phyloP scores from a whole-genome alignment of 2,113 vertebrate genomes.

The Otocyon megalotis region DNA sequence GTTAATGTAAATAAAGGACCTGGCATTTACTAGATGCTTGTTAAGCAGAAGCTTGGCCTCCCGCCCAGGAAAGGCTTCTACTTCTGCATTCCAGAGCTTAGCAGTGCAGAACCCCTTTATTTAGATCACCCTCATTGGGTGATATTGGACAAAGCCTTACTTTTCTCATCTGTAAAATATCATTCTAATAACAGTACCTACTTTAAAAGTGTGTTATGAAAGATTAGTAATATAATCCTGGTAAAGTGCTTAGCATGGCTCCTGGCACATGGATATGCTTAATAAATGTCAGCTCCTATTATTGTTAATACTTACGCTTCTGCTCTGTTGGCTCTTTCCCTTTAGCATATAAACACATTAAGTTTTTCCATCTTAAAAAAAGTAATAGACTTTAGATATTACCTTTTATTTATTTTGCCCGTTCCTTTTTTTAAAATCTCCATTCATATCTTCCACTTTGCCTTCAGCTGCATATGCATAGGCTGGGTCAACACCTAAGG shows the following conservation, averaged over 20 bases:
- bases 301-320: background rate
- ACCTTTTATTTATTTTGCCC: background rate
- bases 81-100: background rate
- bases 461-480: background rate
- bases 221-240: background rate
- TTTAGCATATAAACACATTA: constrained; percentile 62
- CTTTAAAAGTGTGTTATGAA: constrained; percentile 27
- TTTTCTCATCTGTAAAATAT: constrained; percentile 46
- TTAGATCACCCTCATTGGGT: background rate
- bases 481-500: background rate
- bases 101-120: background rate
- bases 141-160: background rate
- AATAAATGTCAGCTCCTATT: background rate
- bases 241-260: background rate
- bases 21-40: background rate
- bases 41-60: background rate
- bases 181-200: background rate
- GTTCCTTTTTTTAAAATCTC: background rate
- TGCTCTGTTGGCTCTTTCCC: background rate
- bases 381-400: background rate
- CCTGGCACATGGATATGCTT: background rate
- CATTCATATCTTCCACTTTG: background rate
- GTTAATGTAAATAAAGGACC: background rate
- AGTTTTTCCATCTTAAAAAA: constrained; percentile 54
- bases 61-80: accelerated